These are phyloP conservation scores for Antrozous pallidus DNA, from an alignment of 2,797 vertebrate genomes.

Conservation along the genomic window DNA sequence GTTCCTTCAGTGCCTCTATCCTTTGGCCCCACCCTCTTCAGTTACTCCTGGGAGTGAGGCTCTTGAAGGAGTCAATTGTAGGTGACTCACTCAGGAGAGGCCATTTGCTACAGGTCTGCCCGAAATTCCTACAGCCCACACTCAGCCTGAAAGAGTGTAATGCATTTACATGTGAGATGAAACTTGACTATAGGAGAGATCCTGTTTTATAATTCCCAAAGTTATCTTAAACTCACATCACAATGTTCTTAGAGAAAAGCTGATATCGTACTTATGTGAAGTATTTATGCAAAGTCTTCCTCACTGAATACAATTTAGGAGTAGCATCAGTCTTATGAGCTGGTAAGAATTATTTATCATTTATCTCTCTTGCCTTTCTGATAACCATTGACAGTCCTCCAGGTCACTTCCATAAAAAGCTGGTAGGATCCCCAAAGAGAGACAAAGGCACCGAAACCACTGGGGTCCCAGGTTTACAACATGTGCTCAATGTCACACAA, in stretches of 20 bases:
- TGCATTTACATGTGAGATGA: not conserved
- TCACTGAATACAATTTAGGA: not conserved
- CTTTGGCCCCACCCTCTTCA: not conserved
- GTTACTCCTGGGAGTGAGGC: not conserved
- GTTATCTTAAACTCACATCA: not conserved
- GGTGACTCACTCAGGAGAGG: not conserved
- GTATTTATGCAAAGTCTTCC: not conserved
- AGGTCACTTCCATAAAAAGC: not conserved
- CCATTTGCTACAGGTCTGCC: not conserved
- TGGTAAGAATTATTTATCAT: no score
- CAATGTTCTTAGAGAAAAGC: not conserved
- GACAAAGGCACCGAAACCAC: not conserved
- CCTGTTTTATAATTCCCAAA: not conserved
- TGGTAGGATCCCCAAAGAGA: not conserved
- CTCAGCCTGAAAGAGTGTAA: not conserved
- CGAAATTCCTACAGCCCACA: not conserved
- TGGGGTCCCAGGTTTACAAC: not conserved
- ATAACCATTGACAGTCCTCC: not conserved
- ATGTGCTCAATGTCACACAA: conserved; percentile 50
- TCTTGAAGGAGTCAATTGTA: not conserved
- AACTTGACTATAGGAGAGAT: not conserved
- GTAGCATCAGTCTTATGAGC: no score
- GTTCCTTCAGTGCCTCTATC: not conserved
- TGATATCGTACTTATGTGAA: not conserved
- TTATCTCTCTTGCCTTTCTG: not conserved